Evolutionary conservation across 2,888 invertebrate species (phyloP), one percentile per base, ranked within the genome.

Genomic region (Lacanobia wlatinum): DNA sequence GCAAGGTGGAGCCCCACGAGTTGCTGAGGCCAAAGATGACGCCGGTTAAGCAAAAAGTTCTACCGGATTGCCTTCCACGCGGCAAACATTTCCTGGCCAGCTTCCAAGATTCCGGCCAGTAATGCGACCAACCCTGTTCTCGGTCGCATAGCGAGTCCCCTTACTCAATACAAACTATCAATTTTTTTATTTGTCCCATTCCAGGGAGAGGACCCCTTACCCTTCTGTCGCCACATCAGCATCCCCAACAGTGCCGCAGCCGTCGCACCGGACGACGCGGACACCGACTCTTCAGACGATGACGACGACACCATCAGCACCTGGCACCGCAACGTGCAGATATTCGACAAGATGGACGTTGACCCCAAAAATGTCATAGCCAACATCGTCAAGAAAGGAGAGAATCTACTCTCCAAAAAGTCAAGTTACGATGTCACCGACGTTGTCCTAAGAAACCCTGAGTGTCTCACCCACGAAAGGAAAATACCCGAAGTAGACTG

Each of bases 171-270:
- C 52, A 23, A 3, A 3, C 12, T 12, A 4, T 2, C 23, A 28
- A 23, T 10, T 18, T 8, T n/a, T 55, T 18, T 16, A 9, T 1
- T 16, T 43, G 14, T 69, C 34, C 9, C 1, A 16, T 77, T 73
- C 4, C 56, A 73, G 73, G 14, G 86, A 2, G 90, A 91, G 50
- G 62, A 87, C 0, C 83, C 90, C 0, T 73, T 89, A 14, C 89
- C 92, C 0, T 90, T 94, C 82, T 91, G 92, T 76, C 78, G 95
- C 14, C 95, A 94, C 78, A 88, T 88, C 84, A 94, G 95, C 87
- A 90, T 92, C 52, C 93, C 94, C 0, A 90, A 91, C 80, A 82
- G 88, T 53, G 73, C 84, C 50, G 83, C 86, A 14, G n/a, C 59
- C 7, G 73, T 84, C 52, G 83, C 86, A 21, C 75, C 87, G 0